phyloP scores from a whole-genome alignment of 2,888 invertebrate species.

The Drosophila bunnanda region DNA sequence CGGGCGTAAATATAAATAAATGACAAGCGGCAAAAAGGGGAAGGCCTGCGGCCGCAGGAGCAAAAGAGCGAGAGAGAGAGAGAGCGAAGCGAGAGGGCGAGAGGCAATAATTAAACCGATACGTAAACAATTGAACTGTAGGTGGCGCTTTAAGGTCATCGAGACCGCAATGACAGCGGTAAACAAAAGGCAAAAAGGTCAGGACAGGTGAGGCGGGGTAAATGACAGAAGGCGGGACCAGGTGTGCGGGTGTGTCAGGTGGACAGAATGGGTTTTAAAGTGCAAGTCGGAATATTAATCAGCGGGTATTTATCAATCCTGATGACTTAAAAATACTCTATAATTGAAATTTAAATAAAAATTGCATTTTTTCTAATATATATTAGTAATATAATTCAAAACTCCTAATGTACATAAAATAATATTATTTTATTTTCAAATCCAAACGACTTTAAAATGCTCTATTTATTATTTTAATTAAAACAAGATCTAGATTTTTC shows the following conservation, averaged over 20 bases:
- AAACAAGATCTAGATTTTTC: neutral
- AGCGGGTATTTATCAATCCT: neutral
- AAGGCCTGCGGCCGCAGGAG: neutral
- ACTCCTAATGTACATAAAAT: too few species aligned
- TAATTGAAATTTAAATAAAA: neutral
- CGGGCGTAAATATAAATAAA: slow-evolving; percentile 79
- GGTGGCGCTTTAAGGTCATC: slow-evolving; percentile 68
- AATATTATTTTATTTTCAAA: too few species aligned
- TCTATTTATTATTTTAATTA: too few species aligned
- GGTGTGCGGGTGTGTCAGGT: slow-evolving; percentile 16
- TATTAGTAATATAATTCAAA: too few species aligned
- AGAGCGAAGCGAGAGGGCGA: slow-evolving; percentile 18
- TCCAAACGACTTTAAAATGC: too few species aligned
- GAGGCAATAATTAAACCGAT: slow-evolving; percentile 76
- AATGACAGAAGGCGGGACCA: neutral
- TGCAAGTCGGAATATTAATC: slow-evolving; percentile 14
- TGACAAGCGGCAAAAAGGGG: slow-evolving; percentile 41
- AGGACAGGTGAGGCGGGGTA: neutral
- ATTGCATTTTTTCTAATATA: too few species aligned
- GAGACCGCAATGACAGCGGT: slow-evolving; percentile 51
- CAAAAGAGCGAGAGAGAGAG: slow-evolving; percentile 23
- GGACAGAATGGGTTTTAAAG: slow-evolving; percentile 22
- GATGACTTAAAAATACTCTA: neutral
- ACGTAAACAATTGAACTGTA: slow-evolving; percentile 76
- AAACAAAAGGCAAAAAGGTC: slow-evolving; percentile 19